Base-by-base conservation (phyloP, 2,888 invertebrate species). In the Tetrapedia diversipes region DNA sequence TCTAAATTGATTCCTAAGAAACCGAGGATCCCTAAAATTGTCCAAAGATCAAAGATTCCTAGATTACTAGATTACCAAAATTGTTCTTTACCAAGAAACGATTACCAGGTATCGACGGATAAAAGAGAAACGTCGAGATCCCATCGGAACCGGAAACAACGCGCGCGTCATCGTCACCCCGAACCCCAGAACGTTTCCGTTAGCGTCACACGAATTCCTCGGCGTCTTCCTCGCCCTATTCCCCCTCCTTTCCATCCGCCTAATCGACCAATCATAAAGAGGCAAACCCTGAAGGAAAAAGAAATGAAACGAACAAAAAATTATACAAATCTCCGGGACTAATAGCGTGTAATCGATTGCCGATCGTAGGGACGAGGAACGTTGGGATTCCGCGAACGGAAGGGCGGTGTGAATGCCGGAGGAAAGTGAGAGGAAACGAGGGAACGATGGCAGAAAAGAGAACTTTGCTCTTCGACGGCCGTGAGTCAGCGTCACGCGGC, bases 401-500 rank as follows among this genome's bases (percentile, higher is more conserved):
- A 76, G 66, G 71, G 61, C 76, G 61, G 71, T 54, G 49, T 54
- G 64, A 51, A 53, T 65, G 60, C 57, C 72, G 51, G 47, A 22
- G 60, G 61, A 71, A 80, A 69, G 71, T 64, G 66, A 72, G 69
- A 80, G 60, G 71, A 72, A 59, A 57, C 71, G 80, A 70, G 57
- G 71, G 10, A 74, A 74, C 68, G 73, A 77, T 79, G 79, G 72
- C 61, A 64, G 71, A 70, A 65, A 67, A 57, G 32, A 34, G 64
- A 64, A 60, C 57, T 71, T 64, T 56, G 70, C 67, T 65, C 70
- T 60, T 66, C 53, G 63, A 68, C 56, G 54, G 49, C 56, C 65
- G 72, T 66, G 77, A 64, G 60, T 74, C 81, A 68, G 70, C 59
- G 51, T 61, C 66, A 66, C 67, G 63, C 67, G 81, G 84, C 79